Evolutionary conservation across 2,888 invertebrate species (phyloP).

Genomic region (Neria commutata): DNA sequence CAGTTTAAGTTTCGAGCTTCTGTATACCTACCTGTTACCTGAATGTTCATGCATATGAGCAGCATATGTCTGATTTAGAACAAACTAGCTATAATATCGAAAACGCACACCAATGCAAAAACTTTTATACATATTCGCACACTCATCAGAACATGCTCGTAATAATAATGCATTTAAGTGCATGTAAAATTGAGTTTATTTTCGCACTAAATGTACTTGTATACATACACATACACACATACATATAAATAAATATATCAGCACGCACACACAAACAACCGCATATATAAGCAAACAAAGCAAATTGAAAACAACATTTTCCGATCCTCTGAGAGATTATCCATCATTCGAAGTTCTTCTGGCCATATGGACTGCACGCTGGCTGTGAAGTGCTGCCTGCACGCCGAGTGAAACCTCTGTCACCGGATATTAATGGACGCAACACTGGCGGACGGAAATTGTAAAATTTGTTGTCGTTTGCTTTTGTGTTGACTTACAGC

Average conservation of each 20-base stretch:
- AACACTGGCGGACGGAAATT: constrained; percentile 39
- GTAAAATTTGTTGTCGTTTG: constrained; percentile 41
- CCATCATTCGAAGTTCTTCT: constrained; percentile 1
- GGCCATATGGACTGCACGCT: not conserved
- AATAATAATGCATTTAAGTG: too few relatives aligned
- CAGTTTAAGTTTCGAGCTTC: too few relatives aligned
- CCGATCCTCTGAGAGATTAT: constrained; percentile 6
- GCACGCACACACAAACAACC: not conserved
- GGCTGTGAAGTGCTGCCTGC: not conserved
- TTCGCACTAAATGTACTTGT: too few relatives aligned
- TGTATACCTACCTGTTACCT: too few relatives aligned
- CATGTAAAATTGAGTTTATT: too few relatives aligned
- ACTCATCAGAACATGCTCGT: constrained; percentile 5
- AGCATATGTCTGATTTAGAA: too few relatives aligned
- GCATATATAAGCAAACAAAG: not conserved
- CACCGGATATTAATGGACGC: constrained; percentile 1
- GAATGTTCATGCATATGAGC: too few relatives aligned
- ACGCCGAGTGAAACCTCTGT: not conserved
- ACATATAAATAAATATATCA: not conserved
- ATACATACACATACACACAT: constrained; percentile 7
- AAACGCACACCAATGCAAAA: too few relatives aligned
- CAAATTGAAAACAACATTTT: not conserved
- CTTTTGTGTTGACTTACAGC: too few relatives aligned
- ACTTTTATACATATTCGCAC: constrained; percentile 3
- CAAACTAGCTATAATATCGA: too few relatives aligned